Base-by-base conservation (phyloP, 2,113 vertebrate genomes). In the Podarcis cretensis region DNA sequence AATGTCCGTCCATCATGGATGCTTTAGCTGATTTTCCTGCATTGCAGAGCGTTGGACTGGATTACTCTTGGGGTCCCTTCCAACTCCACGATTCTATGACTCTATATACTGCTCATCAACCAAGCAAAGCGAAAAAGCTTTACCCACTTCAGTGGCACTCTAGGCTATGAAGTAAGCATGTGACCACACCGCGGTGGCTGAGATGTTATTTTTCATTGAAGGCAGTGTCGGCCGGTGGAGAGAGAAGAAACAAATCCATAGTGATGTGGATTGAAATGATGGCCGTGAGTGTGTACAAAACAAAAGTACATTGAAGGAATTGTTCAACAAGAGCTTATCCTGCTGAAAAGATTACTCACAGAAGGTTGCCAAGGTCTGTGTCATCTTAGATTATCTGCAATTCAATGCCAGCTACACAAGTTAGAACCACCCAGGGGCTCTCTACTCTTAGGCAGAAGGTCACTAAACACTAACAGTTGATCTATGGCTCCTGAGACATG, bases 191-290 rank as follows among this genome's bases (percentile, higher is more conserved):
- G 27, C 87, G 65, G 40, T 92, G 89, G 92, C 89, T 86, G 57
- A 90, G 71, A 92, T 95, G 90, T 95, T 91, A 92, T 81, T 89
- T 94, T 92, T 94, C 91, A 69, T 87, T 95, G 90, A 91, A 80
- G 91, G 89, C 43, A 82, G 27, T 57, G 65, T 35, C 84, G 85
- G 35, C 86, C 83, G 81, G 81, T 32, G 87, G 13, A 78, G 83
- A 84, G 66, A 76, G 66, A 76, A 35, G 63, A 91, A 92, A 88
- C 20, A 89, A 90, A 91, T 87, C 90, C 81, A 74, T 0, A 0
- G 21, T 90, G 71, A 77, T 89, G 57, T 87, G 25, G 18, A 89
- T 35, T 76, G 90, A 92, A 93, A 90, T 87, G 84, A 78, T 9
- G 9, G 63, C 89, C 40, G 77, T 82, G 87, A 88, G 57, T 21